These are phyloP conservation scores for Penaeus japonicus DNA, from an alignment of 1,140 invertebrate genomes.

Conservation along the genomic window DNA sequence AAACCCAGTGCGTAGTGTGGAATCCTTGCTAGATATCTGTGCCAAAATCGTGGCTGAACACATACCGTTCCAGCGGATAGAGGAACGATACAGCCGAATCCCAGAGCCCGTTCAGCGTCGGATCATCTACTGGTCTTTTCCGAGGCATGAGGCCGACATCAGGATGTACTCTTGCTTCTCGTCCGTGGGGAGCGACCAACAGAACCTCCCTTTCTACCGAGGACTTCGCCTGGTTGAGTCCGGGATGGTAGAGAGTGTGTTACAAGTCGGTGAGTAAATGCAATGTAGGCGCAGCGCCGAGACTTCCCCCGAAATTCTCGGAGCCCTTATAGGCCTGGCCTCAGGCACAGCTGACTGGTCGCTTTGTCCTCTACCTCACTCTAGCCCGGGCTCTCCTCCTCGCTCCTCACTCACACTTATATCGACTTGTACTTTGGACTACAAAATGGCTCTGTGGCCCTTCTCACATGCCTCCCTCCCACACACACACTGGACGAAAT, in stretches of 20 bases:
- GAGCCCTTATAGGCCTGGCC: too few relatives aligned
- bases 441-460: too few relatives aligned
- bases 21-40: slow-evolving; percentile 79
- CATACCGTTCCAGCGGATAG: slow-evolving; percentile 85
- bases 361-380: too few relatives aligned
- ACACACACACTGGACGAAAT: too few relatives aligned
- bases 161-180: slow-evolving; percentile 88
- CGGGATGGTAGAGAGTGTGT: slow-evolving; percentile 80
- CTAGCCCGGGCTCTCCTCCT: too few relatives aligned
- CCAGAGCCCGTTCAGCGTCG: slow-evolving; percentile 86
- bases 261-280: slow-evolving; percentile 85
- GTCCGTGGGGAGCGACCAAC: slow-evolving; percentile 69
- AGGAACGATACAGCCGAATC: slow-evolving; percentile 84
- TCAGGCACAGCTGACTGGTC: too few relatives aligned
- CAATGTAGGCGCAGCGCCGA: background rate
- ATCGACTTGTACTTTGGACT: too few relatives aligned
- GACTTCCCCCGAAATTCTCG: background rate
- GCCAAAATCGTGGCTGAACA: slow-evolving; percentile 84
- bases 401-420: too few relatives aligned
- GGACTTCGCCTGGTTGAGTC: slow-evolving; percentile 82
- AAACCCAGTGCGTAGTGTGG: slow-evolving; percentile 62
- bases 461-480: too few relatives aligned
- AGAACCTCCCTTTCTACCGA: slow-evolving; percentile 84
- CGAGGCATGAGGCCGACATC: slow-evolving; percentile 84
- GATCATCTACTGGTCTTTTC: slow-evolving; percentile 89